Evolutionary conservation across 2,888 invertebrate species (phyloP), one percentile per base, ranked within the genome.

Genomic region (Apotomis turbidana): DNA sequence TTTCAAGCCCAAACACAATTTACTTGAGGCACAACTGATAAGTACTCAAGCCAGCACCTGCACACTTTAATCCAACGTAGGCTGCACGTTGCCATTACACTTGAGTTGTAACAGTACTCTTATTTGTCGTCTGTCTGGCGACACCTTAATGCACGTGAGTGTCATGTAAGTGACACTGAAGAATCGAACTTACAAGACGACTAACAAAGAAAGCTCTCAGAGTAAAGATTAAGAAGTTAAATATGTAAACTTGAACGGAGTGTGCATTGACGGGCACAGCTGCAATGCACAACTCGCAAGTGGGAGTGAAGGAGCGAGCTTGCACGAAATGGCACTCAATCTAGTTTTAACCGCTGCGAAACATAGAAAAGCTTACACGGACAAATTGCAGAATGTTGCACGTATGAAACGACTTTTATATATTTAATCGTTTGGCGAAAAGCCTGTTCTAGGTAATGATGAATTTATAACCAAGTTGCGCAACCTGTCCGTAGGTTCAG

Each of bases 311-410:
- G 44, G 41, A 60, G 54, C 41, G 61, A 8, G 58, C 52, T 68
- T 60, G 60, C 68, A 68, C 68, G 68, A 68, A 60, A 68, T 60
- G 52, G 59, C 68, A 60, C 60, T 68, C 60, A 68, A 68, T 68
- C 52, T 68, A 60, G 68, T 60, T 49, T 10, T 49, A 59, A 10
- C 13, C 51, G 60, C 60, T 3, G 68, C 38, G 13, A 68, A 58
- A 59, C 57, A 59, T 58, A 38, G 49, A 59, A 68, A 55, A 51
- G 49, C 13, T 38, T 54, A 15, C 44, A 54, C 44, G 12, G 41
- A 44, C 44, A 27, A 55, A 64, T 15, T 44, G 15, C 8, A 15
- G 49, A 3, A 49, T 49, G 1, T 49, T 10, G 2, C 49, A 6
- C 6, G 41, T 41, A 41, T 41, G 2, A 27, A 27, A 27, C 27